Conservation (phyloP, 2,797 vertebrate genomes). For the Holocentrus rufus region DNA sequence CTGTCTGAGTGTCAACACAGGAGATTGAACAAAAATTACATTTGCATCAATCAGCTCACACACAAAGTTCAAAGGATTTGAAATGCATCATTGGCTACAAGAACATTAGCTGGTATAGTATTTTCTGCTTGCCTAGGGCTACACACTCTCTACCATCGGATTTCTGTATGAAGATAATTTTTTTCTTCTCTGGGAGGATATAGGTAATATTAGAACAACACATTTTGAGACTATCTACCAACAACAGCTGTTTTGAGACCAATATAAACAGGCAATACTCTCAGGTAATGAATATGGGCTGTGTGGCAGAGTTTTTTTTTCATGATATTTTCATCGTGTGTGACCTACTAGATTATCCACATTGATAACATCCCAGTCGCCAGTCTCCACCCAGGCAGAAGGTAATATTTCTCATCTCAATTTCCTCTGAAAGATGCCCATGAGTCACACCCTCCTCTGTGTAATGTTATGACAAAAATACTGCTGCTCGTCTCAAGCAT, state of each 20-base stretch:
- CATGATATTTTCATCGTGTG: slow-evolving; percentile 32
- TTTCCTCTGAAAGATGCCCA: background rate
- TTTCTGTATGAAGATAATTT: slow-evolving; percentile 54
- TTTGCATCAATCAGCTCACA: slow-evolving; percentile 3
- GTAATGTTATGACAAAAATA: no score
- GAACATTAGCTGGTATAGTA: slow-evolving; percentile 52
- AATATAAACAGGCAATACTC: slow-evolving; percentile 33
- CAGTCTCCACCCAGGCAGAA: background rate
- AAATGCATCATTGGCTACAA: slow-evolving; percentile 43
- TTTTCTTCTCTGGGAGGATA: slow-evolving; percentile 45
- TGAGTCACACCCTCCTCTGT: background rate
- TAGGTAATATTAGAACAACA: slow-evolving; percentile 43
- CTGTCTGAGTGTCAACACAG: slow-evolving; percentile 14
- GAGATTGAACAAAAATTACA: slow-evolving; percentile 12
- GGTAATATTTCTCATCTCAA: background rate
- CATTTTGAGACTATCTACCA: slow-evolving; percentile 25
- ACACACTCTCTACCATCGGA: slow-evolving; percentile 39
- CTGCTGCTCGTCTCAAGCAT: no score
- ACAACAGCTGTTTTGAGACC: slow-evolving; percentile 15
- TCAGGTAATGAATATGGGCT: slow-evolving; percentile 34
- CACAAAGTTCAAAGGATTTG: slow-evolving; percentile 33
- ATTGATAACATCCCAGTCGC: background rate
- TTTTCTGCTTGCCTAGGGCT: slow-evolving; percentile 46
- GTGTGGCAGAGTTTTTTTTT: slow-evolving; percentile 21
- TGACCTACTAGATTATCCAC: background rate